Evolutionary conservation across 2,888 invertebrate genomes (phyloP).

Genomic region (Himalopsyche kuldschensis): DNA sequence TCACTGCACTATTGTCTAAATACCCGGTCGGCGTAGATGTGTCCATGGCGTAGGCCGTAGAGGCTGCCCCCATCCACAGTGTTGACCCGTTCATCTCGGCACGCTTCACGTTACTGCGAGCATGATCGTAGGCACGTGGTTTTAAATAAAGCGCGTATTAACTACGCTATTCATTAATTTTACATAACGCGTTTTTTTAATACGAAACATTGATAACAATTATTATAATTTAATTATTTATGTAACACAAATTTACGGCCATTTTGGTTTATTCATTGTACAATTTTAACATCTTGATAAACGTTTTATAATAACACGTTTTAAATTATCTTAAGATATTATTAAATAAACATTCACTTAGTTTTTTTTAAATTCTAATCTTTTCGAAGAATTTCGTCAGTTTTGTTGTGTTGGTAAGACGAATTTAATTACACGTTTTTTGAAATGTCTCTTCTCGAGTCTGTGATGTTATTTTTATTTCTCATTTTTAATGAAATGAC

Average conservation of each 20-base stretch:
- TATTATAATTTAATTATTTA: too few species aligned
- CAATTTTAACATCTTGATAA: too few species aligned
- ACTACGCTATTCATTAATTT: background rate
- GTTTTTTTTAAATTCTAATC: too few species aligned
- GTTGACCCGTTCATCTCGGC: slow-evolving; percentile 4
- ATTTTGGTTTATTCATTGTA: too few species aligned
- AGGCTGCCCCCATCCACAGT: slow-evolving; percentile 4
- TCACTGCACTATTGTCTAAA: slow-evolving; percentile 40
- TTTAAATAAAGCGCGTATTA: background rate
- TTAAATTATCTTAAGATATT: too few species aligned
- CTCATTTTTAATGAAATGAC: background rate
- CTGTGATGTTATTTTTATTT: background rate
- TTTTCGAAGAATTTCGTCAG: background rate
- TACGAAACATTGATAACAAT: background rate
- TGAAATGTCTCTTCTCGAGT: background rate
- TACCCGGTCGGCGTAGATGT: background rate
- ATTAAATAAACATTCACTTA: too few species aligned
- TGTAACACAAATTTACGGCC: too few species aligned
- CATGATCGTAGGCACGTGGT: background rate
- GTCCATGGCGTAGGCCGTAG: background rate
- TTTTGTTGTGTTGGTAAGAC: background rate
- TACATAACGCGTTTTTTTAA: background rate
- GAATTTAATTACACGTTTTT: background rate
- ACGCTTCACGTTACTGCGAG: background rate
- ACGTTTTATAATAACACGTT: too few species aligned